Base-by-base conservation (phyloP, 2,888 invertebrate species). In the Dynastes hyllus region DNA sequence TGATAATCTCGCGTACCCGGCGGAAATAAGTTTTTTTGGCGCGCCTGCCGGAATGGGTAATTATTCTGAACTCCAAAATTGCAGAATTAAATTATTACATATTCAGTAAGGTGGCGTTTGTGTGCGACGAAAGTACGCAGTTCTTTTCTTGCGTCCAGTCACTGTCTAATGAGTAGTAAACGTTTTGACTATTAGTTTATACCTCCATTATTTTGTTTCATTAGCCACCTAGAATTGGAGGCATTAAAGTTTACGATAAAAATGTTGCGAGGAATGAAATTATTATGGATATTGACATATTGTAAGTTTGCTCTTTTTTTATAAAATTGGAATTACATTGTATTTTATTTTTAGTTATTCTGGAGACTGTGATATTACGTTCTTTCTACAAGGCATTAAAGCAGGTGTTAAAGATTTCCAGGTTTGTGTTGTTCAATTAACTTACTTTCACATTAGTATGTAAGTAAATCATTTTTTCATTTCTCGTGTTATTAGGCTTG, bases 241-340 rank as follows among this genome's bases (percentile, higher is more conserved):
- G 98, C 71, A 95, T 98, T 2, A 98, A 98, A 91, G 98, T 98
- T 9, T 99, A 99, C 88, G 97, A 98, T 84, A 96, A 96, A 88
- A 96, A 98, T 88, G 94, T 97, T 40, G 95, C 96, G 37, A 92
- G 99, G 87, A 92, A 96, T 91, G 98, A 99, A 91, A 98, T 99
- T 84, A 96, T 99, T 85, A 95, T 99, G 94, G 99, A 99, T 89
- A 90, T 98, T 84, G 99, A 99, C 90, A 91, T 99, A 80, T 96
- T 97, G 95, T 96, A 89, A 93, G 95, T 92, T 69, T 69, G 1
- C 2, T 32, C 4, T 58, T 55, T 71, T 8, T 32, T 4, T 6
- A 32, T 82, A 66, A 27, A 70, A 53, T 16, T 9, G 1, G 11
- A 1, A 63, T 63, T 63, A 13, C 11, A 63, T 4, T 50, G 75